Conservation (phyloP, 2,888 invertebrate genomes). For the Antitype chi region DNA sequence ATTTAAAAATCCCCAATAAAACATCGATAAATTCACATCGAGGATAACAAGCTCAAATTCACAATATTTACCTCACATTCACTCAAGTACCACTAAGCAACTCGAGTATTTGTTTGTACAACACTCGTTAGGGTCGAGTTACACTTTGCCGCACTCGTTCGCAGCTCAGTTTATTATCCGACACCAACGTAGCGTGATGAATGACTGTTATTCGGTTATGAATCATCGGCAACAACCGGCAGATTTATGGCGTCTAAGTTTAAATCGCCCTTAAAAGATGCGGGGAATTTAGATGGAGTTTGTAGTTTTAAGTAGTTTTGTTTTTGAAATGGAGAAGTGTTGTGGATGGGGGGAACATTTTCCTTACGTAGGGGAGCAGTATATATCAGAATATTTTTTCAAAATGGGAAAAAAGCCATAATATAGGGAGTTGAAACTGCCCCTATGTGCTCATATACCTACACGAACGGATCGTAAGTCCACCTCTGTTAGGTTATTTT, state of each 20-base stretch:
- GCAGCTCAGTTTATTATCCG: constrained; percentile 40
- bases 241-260: constrained; percentile 43
- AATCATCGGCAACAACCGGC: constrained; percentile 36
- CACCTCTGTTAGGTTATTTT: too few relatives aligned
- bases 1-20: background rate
- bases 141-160: constrained; percentile 46
- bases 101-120: constrained; percentile 34
- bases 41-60: constrained; percentile 20
- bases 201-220: constrained; percentile 54
- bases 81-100: constrained; percentile 28
- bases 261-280: constrained; percentile 47
- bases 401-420: too few relatives aligned
- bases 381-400: too few relatives aligned
- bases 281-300: background rate
- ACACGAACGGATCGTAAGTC: too few relatives aligned
- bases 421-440: too few relatives aligned
- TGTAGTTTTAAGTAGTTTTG: background rate
- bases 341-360: background rate
- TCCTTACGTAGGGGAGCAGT: too few relatives aligned
- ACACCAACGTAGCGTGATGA: constrained; percentile 41
- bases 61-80: constrained; percentile 48
- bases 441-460: too few relatives aligned
- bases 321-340: background rate
- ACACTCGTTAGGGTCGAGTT: constrained; percentile 55
- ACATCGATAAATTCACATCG: background rate